Conservation (phyloP, 2,888 invertebrate genomes). For the Halictus quadricinctus region DNA sequence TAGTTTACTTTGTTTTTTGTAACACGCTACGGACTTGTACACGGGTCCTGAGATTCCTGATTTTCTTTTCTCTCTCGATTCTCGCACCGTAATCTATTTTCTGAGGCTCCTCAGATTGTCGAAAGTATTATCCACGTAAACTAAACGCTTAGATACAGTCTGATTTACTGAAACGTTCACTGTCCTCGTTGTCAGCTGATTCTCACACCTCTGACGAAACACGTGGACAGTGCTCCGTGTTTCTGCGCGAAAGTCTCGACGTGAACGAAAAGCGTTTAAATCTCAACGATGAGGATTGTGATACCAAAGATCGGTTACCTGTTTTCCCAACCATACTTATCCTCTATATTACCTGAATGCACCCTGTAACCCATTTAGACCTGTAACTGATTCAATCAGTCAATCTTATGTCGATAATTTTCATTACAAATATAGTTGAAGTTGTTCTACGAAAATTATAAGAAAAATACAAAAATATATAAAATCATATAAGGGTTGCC, state of each 20-base stretch:
- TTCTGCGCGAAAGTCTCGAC: neutral
- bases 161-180: neutral
- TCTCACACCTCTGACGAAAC: neutral
- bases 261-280: neutral
- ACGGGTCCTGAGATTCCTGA: neutral
- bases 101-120: neutral
- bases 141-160: neutral
- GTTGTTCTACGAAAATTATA: neutral
- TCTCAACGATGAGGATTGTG: neutral
- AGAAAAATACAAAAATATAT: neutral
- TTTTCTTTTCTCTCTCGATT: neutral
- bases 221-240: neutral
- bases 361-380: neutral
- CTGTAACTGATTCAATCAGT: neutral
- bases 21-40: neutral
- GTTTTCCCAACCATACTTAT: neutral
- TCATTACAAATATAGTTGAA: neutral
- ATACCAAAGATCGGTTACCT: constrained; percentile 4
- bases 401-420: neutral
- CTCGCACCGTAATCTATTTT: neutral
- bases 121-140: neutral
- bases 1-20: neutral
- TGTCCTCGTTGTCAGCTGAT: neutral
- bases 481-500: neutral
- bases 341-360: neutral